phyloP scores from a whole-genome alignment of 2,113 vertebrate species.

The Colinus virginianus region DNA sequence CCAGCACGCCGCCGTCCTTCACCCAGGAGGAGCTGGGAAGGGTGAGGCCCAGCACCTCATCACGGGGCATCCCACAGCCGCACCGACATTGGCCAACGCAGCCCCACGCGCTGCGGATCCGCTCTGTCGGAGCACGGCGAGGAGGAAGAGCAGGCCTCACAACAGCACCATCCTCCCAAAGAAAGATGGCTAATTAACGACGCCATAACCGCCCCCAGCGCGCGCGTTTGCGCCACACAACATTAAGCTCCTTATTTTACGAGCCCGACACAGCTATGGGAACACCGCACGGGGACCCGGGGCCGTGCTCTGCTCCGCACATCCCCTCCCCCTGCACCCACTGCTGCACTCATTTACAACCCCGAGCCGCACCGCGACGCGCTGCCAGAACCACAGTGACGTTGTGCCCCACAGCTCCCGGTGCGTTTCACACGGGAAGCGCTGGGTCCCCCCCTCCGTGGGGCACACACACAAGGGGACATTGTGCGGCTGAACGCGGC shows the following conservation, averaged over 20 bases:
- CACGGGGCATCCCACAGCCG: not conserved
- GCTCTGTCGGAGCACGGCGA: not conserved
- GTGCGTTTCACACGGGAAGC: constrained; percentile 41
- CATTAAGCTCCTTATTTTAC: not conserved
- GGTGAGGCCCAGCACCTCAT: rapidly evolving
- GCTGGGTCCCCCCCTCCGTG: not conserved
- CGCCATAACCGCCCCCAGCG: not conserved
- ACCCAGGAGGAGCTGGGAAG: rapidly evolving
- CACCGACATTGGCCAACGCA: not conserved
- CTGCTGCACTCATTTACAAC: not conserved
- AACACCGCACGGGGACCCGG: not conserved
- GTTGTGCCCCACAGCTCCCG: too few relatives aligned
- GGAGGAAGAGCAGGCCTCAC: not conserved
- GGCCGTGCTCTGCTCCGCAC: not conserved
- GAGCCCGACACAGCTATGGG: not conserved
- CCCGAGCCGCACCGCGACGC: not conserved
- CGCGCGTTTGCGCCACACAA: rapidly evolving
- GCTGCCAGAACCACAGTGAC: not conserved
- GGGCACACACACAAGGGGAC: constrained; percentile 33
- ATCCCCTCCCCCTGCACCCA: not conserved
- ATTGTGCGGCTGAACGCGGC: constrained; percentile 49
- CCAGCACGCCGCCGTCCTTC: too few relatives aligned
- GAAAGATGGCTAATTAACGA: not conserved
- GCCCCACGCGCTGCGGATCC: rapidly evolving
- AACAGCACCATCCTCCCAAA: not conserved